Evolutionary conservation across 2,113 vertebrate species (phyloP).

Genomic region (Podilymbus podiceps): DNA sequence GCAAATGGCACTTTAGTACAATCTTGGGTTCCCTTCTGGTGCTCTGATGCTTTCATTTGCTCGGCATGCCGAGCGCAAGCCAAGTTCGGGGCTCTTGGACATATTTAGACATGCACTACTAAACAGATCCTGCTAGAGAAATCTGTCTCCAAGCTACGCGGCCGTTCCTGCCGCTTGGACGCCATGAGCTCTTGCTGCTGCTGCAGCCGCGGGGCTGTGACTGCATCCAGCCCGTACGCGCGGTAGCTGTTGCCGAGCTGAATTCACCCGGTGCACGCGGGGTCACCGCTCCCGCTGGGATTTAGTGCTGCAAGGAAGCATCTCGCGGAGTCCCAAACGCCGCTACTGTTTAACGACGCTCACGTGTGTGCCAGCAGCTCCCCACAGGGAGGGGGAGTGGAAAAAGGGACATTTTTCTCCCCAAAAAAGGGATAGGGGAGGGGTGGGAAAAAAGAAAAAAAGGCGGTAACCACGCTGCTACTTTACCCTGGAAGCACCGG

Average conservation of each 20-base stretch:
- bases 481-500: background rate
- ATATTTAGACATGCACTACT: conserved; percentile 55
- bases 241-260: background rate
- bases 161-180: background rate
- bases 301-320: background rate
- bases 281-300: background rate
- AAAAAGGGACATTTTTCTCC: background rate
- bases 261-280: background rate
- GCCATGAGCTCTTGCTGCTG: background rate
- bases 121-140: conserved; percentile 25
- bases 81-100: conserved; percentile 53
- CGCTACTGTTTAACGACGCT: background rate
- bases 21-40: conserved; percentile 10
- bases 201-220: background rate
- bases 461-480: background rate
- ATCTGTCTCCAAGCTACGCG: background rate
- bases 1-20: conserved; percentile 5
- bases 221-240: background rate
- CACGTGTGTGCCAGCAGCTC: background rate
- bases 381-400: background rate
- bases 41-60: conserved; percentile 40
- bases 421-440: background rate
- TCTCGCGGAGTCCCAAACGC: background rate
- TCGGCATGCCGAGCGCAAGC: conserved; percentile 22
- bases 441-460: rapidly evolving